phyloP scores from a whole-genome alignment of 2,888 invertebrate species.

The Machimus atricapillus region DNA sequence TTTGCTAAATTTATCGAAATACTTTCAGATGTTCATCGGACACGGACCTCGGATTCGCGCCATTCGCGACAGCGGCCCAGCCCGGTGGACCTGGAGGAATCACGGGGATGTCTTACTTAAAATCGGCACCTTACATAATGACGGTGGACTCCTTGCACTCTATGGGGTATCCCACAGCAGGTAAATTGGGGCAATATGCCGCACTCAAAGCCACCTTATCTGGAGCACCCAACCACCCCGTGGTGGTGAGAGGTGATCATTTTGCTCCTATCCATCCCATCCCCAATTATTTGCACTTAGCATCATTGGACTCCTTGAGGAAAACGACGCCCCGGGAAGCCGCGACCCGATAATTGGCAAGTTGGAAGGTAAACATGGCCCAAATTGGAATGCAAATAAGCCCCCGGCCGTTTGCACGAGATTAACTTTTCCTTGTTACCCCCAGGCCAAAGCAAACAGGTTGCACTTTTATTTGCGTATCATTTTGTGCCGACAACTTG shows the following conservation, averaged over 20 bases:
- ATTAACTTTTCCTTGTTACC: conserved; percentile 49
- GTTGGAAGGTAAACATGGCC: conserved; percentile 44
- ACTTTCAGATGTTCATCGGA: conserved; percentile 66
- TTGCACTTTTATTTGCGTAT: conserved; percentile 47
- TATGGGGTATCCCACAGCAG: conserved; percentile 70
- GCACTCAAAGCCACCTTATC: conserved; percentile 36
- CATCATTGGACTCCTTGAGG: background rate
- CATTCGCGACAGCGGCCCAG: conserved; percentile 60
- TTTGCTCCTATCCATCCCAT: background rate
- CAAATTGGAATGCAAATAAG: conserved; percentile 47
- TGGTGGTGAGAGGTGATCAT: background rate
- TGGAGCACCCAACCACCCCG: background rate
- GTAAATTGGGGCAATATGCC: conserved; percentile 53
- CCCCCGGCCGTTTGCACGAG: conserved; percentile 51
- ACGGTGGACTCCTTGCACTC: conserved; percentile 72
- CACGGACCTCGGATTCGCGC: conserved; percentile 67
- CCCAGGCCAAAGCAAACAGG: conserved; percentile 2
- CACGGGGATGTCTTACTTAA: conserved; percentile 67
- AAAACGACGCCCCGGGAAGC: background rate
- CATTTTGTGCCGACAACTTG: conserved; percentile 36
- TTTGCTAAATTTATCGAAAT: background rate
- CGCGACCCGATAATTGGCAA: conserved; percentile 42
- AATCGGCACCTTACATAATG: conserved; percentile 68
- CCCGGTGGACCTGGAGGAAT: conserved; percentile 65
- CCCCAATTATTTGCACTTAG: background rate